A percentile compares a stretch with the other conserved stretches of the same genome.
Conservation (phyloP, 2,113 vertebrate genomes). For the Dromaius novaehollandiae region DNA sequence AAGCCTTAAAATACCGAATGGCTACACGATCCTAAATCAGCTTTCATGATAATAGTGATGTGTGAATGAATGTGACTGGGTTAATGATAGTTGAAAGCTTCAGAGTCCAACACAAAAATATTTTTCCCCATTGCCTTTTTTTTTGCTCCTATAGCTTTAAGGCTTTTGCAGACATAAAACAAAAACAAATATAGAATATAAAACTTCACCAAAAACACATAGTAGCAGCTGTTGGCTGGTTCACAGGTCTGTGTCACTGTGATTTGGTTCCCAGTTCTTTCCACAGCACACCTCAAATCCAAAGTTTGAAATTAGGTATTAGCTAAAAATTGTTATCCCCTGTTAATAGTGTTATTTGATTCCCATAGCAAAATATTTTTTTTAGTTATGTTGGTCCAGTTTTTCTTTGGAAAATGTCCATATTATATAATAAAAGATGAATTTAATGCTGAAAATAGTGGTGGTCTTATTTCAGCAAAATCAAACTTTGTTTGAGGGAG, state of each 20-base stretch:
- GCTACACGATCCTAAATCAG: neutral
- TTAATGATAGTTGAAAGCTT: neutral
- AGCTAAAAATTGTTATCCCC: neutral
- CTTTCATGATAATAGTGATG: neutral
- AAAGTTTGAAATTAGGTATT: neutral
- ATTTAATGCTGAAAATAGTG: neutral
- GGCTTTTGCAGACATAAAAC: neutral
- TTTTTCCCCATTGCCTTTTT: neutral
- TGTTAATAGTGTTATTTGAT: neutral
- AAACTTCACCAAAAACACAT: neutral
- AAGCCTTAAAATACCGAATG: neutral
- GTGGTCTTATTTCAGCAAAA: neutral
- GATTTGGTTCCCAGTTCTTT: neutral
- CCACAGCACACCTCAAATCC: neutral
- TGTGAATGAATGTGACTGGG: neutral
- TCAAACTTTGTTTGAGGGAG: neutral
- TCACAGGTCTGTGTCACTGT: neutral
- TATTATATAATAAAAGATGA: neutral
- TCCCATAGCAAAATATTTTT: neutral
- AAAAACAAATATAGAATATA: neutral
- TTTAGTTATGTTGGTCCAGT: neutral
- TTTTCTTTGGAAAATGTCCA: neutral
- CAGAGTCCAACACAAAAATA: neutral
- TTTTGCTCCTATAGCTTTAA: neutral
- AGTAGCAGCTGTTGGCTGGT: neutral